A percentile compares a stretch with the other conserved stretches of the same genome.
phyloP scores from a whole-genome alignment of 2,797 vertebrate species.

The Avahi laniger region DNA sequence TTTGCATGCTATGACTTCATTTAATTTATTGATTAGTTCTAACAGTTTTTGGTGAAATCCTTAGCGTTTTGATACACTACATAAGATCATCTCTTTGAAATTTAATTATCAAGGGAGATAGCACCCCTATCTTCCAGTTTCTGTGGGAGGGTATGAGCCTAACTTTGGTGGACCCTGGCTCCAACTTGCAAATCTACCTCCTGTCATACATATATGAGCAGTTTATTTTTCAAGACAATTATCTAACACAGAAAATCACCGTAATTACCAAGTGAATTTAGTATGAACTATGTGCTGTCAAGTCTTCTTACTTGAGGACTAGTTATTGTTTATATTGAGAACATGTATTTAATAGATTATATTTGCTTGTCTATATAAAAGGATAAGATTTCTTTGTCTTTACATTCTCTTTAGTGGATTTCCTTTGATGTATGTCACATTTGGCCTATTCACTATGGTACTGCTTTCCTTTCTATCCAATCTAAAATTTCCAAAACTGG shows the following conservation, averaged over 20 bases:
- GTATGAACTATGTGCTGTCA: background rate
- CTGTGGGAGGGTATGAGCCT: background rate
- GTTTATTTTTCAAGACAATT: background rate
- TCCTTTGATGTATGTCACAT: background rate
- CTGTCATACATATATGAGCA: background rate
- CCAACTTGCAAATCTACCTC: background rate
- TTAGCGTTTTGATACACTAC: background rate
- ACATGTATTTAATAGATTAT: background rate
- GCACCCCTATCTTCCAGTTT: background rate
- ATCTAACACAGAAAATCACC: background rate
- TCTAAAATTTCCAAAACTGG: background rate
- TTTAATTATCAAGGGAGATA: background rate
- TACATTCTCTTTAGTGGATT: background rate
- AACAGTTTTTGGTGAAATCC: background rate
- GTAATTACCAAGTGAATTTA: background rate
- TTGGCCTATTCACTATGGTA: background rate
- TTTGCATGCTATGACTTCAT: background rate
- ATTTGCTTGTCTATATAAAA: background rate
- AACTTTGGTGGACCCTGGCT: background rate
- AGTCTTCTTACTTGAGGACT: background rate
- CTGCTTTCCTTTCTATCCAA: background rate
- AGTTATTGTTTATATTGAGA: background rate
- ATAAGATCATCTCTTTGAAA: background rate
- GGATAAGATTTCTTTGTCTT: background rate
- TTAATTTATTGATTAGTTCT: background rate